Conservation (phyloP, 2,797 vertebrate genomes). For the Acanthopagrus latus region DNA sequence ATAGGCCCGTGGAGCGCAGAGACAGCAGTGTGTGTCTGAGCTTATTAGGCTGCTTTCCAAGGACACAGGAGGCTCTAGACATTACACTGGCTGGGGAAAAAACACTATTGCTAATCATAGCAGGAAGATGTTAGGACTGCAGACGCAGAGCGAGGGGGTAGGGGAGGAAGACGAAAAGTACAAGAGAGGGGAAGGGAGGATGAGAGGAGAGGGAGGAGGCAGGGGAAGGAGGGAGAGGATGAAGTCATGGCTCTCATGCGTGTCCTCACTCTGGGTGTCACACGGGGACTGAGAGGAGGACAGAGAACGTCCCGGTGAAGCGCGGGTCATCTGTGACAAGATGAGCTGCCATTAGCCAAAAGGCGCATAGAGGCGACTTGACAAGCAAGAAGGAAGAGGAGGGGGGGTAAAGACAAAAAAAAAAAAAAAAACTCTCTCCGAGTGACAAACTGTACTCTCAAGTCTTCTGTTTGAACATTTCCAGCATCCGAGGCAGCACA, state of each 20-base stretch:
- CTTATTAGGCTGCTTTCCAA: slow-evolving; percentile 85
- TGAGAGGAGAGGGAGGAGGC: slow-evolving; percentile 14
- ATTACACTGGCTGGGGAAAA: slow-evolving; percentile 72
- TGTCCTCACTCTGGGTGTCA: slow-evolving; percentile 75
- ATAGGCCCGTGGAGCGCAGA: slow-evolving; percentile 75
- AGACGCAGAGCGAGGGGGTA: slow-evolving; percentile 43
- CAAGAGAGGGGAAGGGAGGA: slow-evolving; percentile 35
- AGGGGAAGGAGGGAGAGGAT: slow-evolving; percentile 32
- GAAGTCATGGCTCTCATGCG: slow-evolving; percentile 64
- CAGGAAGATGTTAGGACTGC: slow-evolving; percentile 69
- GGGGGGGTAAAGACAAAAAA: neutral
- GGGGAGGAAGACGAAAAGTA: slow-evolving; percentile 49
- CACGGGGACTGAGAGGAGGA: slow-evolving; percentile 73
- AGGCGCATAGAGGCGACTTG: slow-evolving; percentile 40
- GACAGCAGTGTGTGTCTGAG: slow-evolving; percentile 81
- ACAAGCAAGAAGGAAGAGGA: neutral
- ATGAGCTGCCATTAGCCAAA: slow-evolving; percentile 65
- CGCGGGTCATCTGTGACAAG: slow-evolving; percentile 73
- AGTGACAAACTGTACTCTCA: slow-evolving; percentile 62
- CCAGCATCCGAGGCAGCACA: slow-evolving; percentile 46
- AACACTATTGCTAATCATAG: slow-evolving; percentile 76
- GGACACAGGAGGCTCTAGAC: slow-evolving; percentile 81
- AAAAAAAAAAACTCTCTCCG: slow-evolving; percentile 24
- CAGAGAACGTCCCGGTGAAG: slow-evolving; percentile 44
- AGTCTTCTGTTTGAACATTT: slow-evolving; percentile 56